Evolutionary conservation across 1,140 invertebrate genomes (phyloP), one percentile per base, ranked within the genome.

Genomic region (Atta colombica): DNA sequence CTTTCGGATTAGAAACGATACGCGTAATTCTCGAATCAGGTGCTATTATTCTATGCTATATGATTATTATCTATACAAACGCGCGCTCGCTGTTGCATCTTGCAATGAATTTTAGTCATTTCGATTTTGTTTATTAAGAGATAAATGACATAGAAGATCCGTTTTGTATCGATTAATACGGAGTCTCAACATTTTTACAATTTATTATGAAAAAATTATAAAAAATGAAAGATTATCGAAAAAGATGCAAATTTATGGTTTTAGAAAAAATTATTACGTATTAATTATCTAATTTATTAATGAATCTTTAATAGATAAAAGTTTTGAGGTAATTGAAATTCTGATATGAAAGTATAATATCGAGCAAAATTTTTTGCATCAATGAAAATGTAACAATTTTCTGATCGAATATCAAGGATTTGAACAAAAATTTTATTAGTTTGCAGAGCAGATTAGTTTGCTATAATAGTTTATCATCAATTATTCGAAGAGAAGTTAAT

Each of bases 1-100:
- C 85, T 87, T 88, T 90, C 25, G 77, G 87, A 90, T 89, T 89
- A 89, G 66, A 25, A 53, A 58, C 25, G 45, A 53, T 60, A 74
- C 31, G 65, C 60, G 63, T 66, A 87, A 89, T 77, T 90, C 77
- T 65, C 74, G 58, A 89, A 72, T 89, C 87, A 31, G 61, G 18
- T 31, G 55, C 45, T 31, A 87, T 82, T 66, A 75, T 89, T 86
- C 25, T 28, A 14, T 28, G 25, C 18, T 25, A 28, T 31, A 18
- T n/a, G 39, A 75, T 84, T 74, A 75, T 63, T 58, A 61, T 84
- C 21, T 28, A 21, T 39, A 25, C 25, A 58, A 0, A 16, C 21
- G 35, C 2, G 49, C n/a, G 65, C 21, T 25, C 45, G 45, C 18
- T 45, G n/a, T 12, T 21, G 10, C 16, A 1, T 1, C 14, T 16